A percentile compares a stretch with the other conserved stretches of the same genome.
Conservation (phyloP, 2,888 invertebrate species). For the Priocnemis perturbator region DNA sequence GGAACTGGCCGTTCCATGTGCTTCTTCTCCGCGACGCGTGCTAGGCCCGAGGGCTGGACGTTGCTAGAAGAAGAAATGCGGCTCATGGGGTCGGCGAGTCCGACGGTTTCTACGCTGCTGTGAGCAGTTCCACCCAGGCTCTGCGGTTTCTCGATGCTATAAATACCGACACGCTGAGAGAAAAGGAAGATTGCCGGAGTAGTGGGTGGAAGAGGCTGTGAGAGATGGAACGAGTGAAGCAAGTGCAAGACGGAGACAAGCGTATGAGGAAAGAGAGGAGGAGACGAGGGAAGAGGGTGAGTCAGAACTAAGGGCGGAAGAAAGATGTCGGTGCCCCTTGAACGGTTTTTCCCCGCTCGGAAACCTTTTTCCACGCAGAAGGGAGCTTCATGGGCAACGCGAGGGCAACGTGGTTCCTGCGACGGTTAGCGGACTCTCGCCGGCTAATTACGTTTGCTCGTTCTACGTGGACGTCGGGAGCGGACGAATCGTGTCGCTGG, state of each 20-base stretch:
- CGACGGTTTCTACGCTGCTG: conserved; percentile 59
- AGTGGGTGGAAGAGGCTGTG: neutral
- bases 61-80: conserved; percentile 53
- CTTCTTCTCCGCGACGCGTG: conserved; percentile 39
- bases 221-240: conserved; percentile 9
- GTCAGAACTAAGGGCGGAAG: conserved; percentile 23
- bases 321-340: conserved; percentile 33
- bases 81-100: conserved; percentile 41
- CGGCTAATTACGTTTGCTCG: conserved; percentile 59
- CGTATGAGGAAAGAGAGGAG: conserved; percentile 19
- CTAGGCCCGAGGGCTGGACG: conserved; percentile 31
- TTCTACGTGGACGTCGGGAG: conserved; percentile 1
- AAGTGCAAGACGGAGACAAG: conserved; percentile 18
- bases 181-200: conserved; percentile 5
- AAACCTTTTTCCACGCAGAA: conserved; percentile 41
- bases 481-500: no score
- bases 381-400: conserved; percentile 49
- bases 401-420: conserved; percentile 22
- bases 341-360: conserved; percentile 29
- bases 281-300: conserved; percentile 15
- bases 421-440: conserved; percentile 13
- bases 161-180: conserved; percentile 60
- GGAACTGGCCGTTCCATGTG: conserved; percentile 36
- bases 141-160: conserved; percentile 56
- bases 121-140: conserved; percentile 58